These are phyloP conservation scores for Agrochola lychnidis DNA, from an alignment of 2,888 invertebrate genomes.

Conservation along the genomic window DNA sequence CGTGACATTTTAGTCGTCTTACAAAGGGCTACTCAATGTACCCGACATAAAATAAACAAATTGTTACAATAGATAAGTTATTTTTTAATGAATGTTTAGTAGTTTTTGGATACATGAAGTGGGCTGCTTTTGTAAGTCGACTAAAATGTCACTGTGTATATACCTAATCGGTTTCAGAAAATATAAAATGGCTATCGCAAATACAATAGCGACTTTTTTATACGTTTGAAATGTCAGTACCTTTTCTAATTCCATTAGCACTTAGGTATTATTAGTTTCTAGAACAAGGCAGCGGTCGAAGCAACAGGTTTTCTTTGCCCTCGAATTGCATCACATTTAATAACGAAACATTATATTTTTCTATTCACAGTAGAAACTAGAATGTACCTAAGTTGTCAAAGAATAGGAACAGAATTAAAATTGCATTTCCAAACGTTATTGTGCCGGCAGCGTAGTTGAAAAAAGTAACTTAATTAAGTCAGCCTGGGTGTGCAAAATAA, in stretches of 20 bases:
- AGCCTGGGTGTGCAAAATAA: conserved; percentile 51
- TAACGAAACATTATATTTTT: neutral
- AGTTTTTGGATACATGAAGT: no score
- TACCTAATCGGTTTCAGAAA: conserved; percentile 5
- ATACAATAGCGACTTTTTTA: neutral
- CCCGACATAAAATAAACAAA: no score
- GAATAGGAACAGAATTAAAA: conserved; percentile 20
- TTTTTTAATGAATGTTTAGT: no score
- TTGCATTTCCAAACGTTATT: conserved; percentile 31
- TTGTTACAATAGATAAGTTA: no score
- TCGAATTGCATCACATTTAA: conserved; percentile 25
- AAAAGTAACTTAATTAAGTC: conserved; percentile 55
- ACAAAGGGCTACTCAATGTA: no score
- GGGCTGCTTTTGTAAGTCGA: no score
- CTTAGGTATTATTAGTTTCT: conserved; percentile 12
- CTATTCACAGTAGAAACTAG: conserved; percentile 7
- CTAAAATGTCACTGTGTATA: no score
- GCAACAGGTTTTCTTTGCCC: conserved; percentile 40
- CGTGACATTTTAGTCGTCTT: no score
- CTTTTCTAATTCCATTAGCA: conserved; percentile 13
- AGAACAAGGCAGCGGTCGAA: conserved; percentile 25
- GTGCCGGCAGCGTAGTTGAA: conserved; percentile 24
- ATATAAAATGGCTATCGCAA: neutral
- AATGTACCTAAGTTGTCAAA: neutral
- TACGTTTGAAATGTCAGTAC: neutral